Conservation (phyloP, 1,140 invertebrate species). For the Rhyzopertha dominica region DNA sequence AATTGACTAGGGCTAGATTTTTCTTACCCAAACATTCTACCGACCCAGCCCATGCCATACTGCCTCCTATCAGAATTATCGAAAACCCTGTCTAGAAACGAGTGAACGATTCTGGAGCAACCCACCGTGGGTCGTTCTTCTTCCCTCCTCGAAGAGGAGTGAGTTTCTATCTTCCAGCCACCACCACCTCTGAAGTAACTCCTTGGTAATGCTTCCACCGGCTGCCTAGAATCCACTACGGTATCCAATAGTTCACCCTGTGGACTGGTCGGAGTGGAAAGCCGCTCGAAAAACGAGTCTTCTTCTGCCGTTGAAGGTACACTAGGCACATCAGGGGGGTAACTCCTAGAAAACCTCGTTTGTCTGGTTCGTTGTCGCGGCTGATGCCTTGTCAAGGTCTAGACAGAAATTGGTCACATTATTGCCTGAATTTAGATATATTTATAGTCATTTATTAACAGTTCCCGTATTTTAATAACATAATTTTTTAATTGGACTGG, state of each 20-base stretch:
- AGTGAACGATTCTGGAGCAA: slow-evolving; percentile 59
- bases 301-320: slow-evolving; percentile 35
- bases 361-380: slow-evolving; percentile 46
- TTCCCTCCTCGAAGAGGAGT: slow-evolving; percentile 4
- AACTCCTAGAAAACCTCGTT: slow-evolving; percentile 53
- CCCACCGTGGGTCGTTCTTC: slow-evolving; percentile 47
- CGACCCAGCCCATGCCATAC: slow-evolving; percentile 81
- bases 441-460: too few relatives aligned
- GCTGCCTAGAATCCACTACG: too few relatives aligned
- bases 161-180: slow-evolving; percentile 22
- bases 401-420: too few relatives aligned
- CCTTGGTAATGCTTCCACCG: slow-evolving; percentile 13
- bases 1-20: slow-evolving; percentile 1
- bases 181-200: slow-evolving; percentile 23
- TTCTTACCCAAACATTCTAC: slow-evolving; percentile 67
- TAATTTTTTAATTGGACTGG: too few relatives aligned
- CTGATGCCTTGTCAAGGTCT: slow-evolving; percentile 51
- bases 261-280: slow-evolving; percentile 22
- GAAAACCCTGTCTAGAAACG: slow-evolving; percentile 63
- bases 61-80: slow-evolving; percentile 78
- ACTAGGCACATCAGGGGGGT: slow-evolving; percentile 45
- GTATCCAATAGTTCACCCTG: too few relatives aligned
- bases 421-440: too few relatives aligned
- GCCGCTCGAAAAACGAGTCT: slow-evolving; percentile 45
- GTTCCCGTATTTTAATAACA: too few relatives aligned